phyloP scores from a whole-genome alignment of 2,797 vertebrate genomes.

The Centroberyx gerrardi region DNA sequence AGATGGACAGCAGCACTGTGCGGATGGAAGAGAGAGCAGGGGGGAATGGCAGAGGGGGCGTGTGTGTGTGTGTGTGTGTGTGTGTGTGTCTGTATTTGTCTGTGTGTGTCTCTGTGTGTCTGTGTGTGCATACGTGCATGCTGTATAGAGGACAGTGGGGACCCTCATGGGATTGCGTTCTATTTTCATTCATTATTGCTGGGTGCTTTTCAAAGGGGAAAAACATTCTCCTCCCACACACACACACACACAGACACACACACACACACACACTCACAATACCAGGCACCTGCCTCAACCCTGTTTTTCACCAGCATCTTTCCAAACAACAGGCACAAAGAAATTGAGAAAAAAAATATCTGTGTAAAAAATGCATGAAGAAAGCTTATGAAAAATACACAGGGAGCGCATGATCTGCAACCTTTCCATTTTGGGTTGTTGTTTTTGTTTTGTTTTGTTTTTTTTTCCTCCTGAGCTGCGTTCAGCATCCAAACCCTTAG shows the following conservation, averaged over 20 bases:
- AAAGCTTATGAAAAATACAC: conserved; percentile 31
- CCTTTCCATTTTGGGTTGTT: conserved; percentile 27
- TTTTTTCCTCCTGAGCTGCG: conserved; percentile 30
- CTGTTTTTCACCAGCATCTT: conserved; percentile 68
- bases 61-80: conserved; percentile 31
- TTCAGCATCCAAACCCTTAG: conserved; percentile 47
- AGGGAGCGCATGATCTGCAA: conserved; percentile 14
- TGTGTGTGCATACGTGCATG: neutral
- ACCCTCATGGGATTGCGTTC: conserved; percentile 58
- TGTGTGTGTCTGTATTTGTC: conserved; percentile 26
- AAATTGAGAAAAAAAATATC: conserved; percentile 26
- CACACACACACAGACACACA: conserved; percentile 21
- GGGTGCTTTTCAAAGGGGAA: conserved; percentile 30
- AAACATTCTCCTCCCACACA: conserved; percentile 54
- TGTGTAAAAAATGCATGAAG: conserved; percentile 18
- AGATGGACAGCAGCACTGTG: conserved; percentile 33
- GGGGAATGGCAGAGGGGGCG: conserved; percentile 49
- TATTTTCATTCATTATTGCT: conserved; percentile 62
- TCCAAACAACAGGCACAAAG: conserved; percentile 59
- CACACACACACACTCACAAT: conserved; percentile 33
- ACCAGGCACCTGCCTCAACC: conserved; percentile 62
- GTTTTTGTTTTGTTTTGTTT: conserved; percentile 45
- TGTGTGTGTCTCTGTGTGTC: conserved; percentile 35
- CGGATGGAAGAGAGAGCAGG: conserved; percentile 43
- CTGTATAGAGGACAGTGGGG: conserved; percentile 61